A percentile compares a stretch with the other conserved stretches of the same genome.
phyloP scores from a whole-genome alignment of 2,797 vertebrate species.

The Bovichtus variegatus region DNA sequence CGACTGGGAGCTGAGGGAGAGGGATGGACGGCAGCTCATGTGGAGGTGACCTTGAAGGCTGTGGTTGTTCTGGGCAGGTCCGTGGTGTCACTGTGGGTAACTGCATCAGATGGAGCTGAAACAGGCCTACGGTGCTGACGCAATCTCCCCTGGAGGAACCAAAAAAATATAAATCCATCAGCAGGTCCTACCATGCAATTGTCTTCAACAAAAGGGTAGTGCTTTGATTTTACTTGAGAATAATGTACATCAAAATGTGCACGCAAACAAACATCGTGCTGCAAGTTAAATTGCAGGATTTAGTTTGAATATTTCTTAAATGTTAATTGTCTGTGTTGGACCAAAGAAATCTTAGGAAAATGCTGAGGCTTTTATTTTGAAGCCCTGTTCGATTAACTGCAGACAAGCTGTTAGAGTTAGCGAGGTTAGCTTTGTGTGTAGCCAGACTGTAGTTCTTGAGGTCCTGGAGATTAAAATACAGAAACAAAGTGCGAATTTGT shows the following conservation, averaged over 20 bases:
- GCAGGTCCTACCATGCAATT: not conserved
- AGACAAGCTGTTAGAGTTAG: not conserved
- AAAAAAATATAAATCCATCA: not conserved
- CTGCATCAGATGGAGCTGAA: conserved; percentile 4
- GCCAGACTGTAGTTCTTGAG: not conserved
- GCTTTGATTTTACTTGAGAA: not conserved
- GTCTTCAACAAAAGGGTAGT: no score
- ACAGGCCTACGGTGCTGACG: not conserved
- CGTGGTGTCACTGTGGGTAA: conserved; percentile 17
- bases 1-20: not conserved
- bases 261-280: not conserved
- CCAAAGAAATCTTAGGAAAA: not conserved
- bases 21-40: not conserved
- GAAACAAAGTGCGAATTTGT: not conserved
- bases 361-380: not conserved
- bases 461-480: not conserved
- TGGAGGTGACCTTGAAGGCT: conserved; percentile 42
- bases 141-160: not conserved
- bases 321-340: not conserved
- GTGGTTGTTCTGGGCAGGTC: conserved; percentile 28
- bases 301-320: not conserved
- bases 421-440: not conserved
- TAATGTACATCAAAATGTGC: not conserved
- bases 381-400: not conserved
- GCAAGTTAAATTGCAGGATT: not conserved